A percentile compares a stretch with the other conserved stretches of the same genome.
These are phyloP conservation scores for Epinephelus malabaricus DNA, from an alignment of 2,797 vertebrate species.

Conservation along the genomic window DNA sequence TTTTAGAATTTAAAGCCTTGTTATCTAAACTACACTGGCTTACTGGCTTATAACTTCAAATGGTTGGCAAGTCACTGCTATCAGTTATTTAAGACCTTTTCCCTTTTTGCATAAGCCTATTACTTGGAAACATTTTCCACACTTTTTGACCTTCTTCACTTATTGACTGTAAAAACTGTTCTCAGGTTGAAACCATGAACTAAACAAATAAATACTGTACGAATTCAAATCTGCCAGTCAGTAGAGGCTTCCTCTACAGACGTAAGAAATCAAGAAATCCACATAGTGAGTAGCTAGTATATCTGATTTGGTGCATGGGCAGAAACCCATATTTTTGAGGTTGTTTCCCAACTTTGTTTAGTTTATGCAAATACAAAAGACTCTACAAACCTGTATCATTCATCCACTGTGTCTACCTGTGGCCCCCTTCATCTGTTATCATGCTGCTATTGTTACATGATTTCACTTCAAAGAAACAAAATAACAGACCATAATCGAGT, in stretches of 20 bases:
- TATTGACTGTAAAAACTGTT: slow-evolving; percentile 1
- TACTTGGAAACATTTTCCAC: not conserved
- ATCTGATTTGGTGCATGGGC: not conserved
- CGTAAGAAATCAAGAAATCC: not conserved
- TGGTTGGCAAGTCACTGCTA: slow-evolving; percentile 24
- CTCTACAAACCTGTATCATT: slow-evolving; percentile 4
- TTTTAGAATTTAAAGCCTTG: slow-evolving; percentile 22
- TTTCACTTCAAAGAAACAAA: slow-evolving; percentile 3
- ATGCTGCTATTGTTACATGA: not conserved
- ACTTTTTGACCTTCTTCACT: not conserved
- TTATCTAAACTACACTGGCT: slow-evolving; percentile 32
- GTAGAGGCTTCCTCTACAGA: not conserved
- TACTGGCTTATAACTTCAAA: slow-evolving; percentile 35
- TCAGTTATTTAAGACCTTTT: slow-evolving; percentile 13
- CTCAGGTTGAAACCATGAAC: not conserved
- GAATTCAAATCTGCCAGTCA: not conserved
- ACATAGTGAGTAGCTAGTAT: too few species aligned
- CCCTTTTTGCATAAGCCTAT: slow-evolving; percentile 31
- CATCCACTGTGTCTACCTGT: not conserved
- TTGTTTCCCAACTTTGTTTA: not conserved
- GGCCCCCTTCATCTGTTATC: not conserved
- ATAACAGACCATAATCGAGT: not conserved
- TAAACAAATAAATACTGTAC: not conserved
- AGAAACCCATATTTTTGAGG: not conserved
- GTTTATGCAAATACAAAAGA: not conserved